These are phyloP conservation scores for Myocastor coypus DNA, from an alignment of 2,113 vertebrate species.

Conservation along the genomic window DNA sequence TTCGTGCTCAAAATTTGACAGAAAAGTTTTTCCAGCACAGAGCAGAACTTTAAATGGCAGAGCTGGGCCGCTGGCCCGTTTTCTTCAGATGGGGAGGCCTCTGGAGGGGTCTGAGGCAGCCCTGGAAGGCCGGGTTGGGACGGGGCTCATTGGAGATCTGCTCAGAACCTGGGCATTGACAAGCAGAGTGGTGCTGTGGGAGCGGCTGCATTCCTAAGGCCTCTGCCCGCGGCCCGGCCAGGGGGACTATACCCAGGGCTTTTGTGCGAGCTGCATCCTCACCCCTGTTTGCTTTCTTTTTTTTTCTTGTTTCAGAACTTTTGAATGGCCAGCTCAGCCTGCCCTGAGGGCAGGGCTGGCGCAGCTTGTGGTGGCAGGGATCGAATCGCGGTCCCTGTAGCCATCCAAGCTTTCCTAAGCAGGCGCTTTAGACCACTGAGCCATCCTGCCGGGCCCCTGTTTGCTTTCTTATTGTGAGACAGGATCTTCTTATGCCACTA, in stretches of 20 bases:
- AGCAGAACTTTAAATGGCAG: conserved; percentile 35
- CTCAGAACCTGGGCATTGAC: rapidly evolving
- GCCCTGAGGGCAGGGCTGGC: too few species aligned
- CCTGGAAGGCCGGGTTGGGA: not conserved
- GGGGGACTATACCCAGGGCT: not conserved
- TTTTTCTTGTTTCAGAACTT: too few species aligned
- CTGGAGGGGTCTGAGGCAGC: rapidly evolving
- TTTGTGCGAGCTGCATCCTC: not conserved
- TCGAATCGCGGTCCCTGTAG: too few species aligned
- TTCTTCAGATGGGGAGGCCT: not conserved
- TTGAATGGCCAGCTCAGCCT: too few species aligned
- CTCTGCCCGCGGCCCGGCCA: too few species aligned
- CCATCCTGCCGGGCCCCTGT: too few species aligned
- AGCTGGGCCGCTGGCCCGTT: not conserved
- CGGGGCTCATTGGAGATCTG: not conserved
- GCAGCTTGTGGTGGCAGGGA: too few species aligned
- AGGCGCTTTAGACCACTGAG: too few species aligned
- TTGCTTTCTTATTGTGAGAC: not conserved
- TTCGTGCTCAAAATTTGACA: conserved; percentile 68
- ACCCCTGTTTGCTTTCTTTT: not conserved
- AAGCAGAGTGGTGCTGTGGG: rapidly evolving
- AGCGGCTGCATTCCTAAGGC: not conserved
- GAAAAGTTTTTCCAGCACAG: conserved; percentile 63
- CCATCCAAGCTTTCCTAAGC: too few species aligned
- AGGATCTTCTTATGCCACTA: not conserved